Percentiles rank a stretch among this genome's conserved stretches.
Conservation (phyloP, 2,888 invertebrate species). For the Tetragonula carbonaria region DNA sequence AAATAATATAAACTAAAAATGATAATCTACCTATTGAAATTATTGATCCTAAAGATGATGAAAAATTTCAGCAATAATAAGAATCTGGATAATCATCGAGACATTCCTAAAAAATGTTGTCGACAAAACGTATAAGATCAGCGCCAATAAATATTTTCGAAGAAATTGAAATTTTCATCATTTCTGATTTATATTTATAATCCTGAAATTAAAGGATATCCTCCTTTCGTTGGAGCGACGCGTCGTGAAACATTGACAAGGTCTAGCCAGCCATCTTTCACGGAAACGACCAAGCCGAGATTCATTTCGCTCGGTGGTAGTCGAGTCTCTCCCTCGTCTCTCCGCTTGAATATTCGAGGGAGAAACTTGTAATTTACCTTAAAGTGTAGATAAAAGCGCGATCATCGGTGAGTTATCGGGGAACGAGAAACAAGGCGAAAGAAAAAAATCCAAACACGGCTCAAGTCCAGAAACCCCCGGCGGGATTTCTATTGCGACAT, state of each 20-base stretch:
- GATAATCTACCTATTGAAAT: too few species aligned
- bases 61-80: too few species aligned
- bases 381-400: constrained; percentile 35
- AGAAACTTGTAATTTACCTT: constrained; percentile 36
- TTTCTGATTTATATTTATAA: too few species aligned
- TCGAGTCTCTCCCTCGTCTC: background rate
- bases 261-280: background rate
- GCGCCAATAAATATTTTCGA: too few species aligned
- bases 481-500: constrained; percentile 48
- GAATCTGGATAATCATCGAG: too few species aligned
- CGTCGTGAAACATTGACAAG: constrained; percentile 33
- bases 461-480: background rate
- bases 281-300: background rate
- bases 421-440: constrained; percentile 8
- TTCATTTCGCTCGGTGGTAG: background rate
- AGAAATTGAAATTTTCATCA: too few species aligned
- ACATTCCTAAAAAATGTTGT: too few species aligned
- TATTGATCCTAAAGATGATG: too few species aligned
- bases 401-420: constrained; percentile 29
- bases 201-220: background rate
- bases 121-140: too few species aligned
- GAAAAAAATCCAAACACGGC: constrained; percentile 2
- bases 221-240: background rate
- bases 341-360: constrained; percentile 7
- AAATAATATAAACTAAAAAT: too few species aligned